Base-by-base conservation (phyloP, 2,888 invertebrate genomes). In the Isoperla grammatica region DNA sequence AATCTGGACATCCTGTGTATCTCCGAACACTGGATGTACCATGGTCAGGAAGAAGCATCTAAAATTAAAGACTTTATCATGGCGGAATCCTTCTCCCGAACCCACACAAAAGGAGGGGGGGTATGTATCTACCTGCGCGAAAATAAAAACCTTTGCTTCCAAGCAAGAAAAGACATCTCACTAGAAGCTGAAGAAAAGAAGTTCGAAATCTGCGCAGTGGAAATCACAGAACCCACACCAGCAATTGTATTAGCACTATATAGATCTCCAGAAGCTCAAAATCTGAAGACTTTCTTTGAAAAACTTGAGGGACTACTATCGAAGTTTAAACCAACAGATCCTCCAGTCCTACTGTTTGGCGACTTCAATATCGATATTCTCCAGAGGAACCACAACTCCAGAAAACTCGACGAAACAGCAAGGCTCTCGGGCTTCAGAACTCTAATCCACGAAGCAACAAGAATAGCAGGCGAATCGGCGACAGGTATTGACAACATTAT, bases 401-500 rank as follows among this genome's bases (percentile, higher is more conserved):
- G 8, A 29, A 29, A 8, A 4, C 29, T 29, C 8, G 4, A 29
- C 8, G 29, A 29, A 29, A 29, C 9, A 19, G 22, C 22, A 5
- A 46, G 12, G 22, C 20, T 46, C 20, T 17, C 46, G 12, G 46
- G 46, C 3, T 46, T 22, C 8, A 46, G 2, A 46, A 46, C 20
- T n/a, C 22, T 46, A n/a, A 46, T n/a, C 22, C 20, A 13, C 9
- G 50, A 35, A 8, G 35, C 17, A 9, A 50, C 50, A 8, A 23
- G 50, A 8, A 19, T 37, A 5, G 35, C 50, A 13, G 17, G 35
- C 8, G 35, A 35, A 15, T 35, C 50, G n/a, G 13, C 12, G 8
- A 50, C 50, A n/a, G 29, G n/a, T 9, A 29, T 50, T n/a, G 50
- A 50, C 37, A 19, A 35, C 8, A 35, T 50, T 5, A n/a, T 50